phyloP scores from a whole-genome alignment of 2,888 invertebrate genomes.

The Sarcophaga subvicina region DNA sequence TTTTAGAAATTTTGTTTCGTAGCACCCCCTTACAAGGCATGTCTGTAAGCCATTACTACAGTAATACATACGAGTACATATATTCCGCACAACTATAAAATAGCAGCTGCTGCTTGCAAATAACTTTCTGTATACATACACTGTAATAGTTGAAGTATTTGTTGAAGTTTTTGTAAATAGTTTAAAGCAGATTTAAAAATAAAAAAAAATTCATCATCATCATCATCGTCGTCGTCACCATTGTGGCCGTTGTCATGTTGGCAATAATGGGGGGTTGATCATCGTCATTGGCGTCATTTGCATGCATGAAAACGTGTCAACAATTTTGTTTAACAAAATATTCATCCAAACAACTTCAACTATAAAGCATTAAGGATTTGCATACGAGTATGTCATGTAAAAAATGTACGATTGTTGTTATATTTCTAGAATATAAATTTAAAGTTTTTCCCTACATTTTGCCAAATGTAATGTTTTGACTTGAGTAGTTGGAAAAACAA shows the following conservation, averaged over 20 bases:
- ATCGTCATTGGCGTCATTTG: constrained; percentile 63
- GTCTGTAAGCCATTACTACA: not conserved
- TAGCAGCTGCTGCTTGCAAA: not conserved
- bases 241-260: not conserved
- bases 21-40: not conserved
- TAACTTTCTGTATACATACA: not conserved
- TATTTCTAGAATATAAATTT: constrained; percentile 31
- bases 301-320: constrained; percentile 67
- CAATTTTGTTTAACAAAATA: constrained; percentile 61
- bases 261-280: not conserved
- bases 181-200: constrained; percentile 29
- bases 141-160: constrained; percentile 13
- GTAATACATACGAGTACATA: not conserved
- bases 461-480: constrained; percentile 39
- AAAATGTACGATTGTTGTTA: constrained; percentile 42
- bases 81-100: not conserved
- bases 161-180: constrained; percentile 24
- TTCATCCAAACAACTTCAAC: constrained; percentile 33
- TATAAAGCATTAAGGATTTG: constrained; percentile 18
- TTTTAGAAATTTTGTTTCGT: too few species aligned
- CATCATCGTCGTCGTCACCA: constrained; percentile 41
- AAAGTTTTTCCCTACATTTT: constrained; percentile 43
- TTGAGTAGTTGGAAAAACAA: not conserved
- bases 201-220: constrained; percentile 8
- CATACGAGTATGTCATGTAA: constrained; percentile 44